These are phyloP conservation scores for Ciconia nigra DNA, from an alignment of 2,797 vertebrate species.

Conservation along the genomic window DNA sequence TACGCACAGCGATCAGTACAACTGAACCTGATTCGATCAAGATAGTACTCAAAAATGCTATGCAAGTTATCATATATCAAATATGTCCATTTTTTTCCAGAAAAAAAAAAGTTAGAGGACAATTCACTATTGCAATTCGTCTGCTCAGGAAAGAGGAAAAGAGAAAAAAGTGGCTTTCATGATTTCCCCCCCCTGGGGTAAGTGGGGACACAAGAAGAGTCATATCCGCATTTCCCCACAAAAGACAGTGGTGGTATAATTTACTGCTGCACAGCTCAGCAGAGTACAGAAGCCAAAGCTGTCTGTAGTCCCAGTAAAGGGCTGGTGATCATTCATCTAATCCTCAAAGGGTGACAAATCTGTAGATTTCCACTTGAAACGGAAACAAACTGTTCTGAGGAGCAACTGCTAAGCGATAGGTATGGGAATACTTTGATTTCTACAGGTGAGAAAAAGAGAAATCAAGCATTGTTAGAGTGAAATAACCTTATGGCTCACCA, in stretches of 20 bases:
- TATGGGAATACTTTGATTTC: conserved; percentile 26
- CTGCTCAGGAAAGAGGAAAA: not conserved
- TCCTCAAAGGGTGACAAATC: conserved; percentile 26
- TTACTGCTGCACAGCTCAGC: not conserved
- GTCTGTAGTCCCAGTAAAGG: not conserved
- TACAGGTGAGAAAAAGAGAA: not conserved
- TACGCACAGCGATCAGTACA: rapidly evolving
- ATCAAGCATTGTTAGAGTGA: not conserved
- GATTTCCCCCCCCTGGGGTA: not conserved
- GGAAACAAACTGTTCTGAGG: not conserved
- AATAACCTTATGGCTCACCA: not conserved
- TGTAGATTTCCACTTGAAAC: conserved; percentile 16
- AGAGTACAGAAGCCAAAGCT: not conserved
- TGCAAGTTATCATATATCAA: not conserved
- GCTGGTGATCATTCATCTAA: not conserved
- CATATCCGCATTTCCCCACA: not conserved
- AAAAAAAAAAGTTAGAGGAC: not conserved
- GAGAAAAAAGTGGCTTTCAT: not conserved
- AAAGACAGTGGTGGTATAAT: not conserved
- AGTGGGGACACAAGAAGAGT: not conserved
- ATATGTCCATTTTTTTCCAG: not conserved
- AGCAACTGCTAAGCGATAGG: not conserved
- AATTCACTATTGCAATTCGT: not conserved
- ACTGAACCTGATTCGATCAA: not conserved
- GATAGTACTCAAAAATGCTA: not conserved